These are phyloP conservation scores for Cyanoramphus novaezelandiae DNA, from an alignment of 2,113 vertebrate genomes.

Conservation along the genomic window DNA sequence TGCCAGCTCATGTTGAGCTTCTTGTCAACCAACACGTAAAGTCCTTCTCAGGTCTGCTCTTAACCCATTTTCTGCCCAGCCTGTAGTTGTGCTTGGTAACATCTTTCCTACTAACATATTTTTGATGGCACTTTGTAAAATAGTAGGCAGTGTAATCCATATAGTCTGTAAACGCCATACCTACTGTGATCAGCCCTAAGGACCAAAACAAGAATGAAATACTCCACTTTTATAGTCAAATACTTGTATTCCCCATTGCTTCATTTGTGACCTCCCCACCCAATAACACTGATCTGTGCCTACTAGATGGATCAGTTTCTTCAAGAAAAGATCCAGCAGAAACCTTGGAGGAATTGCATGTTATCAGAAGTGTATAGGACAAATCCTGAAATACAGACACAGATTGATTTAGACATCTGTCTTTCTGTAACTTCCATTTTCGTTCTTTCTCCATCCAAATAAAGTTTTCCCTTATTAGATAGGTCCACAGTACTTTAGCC, in stretches of 20 bases:
- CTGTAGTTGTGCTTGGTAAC: neutral
- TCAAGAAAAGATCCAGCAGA: neutral
- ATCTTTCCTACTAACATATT: neutral
- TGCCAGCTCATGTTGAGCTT: neutral
- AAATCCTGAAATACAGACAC: neutral
- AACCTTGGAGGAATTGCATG: neutral
- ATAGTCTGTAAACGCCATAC: neutral
- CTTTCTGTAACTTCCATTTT: neutral
- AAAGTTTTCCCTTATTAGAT: neutral
- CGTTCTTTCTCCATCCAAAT: neutral
- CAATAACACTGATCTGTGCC: neutral
- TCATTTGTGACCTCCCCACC: neutral
- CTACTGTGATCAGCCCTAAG: fast-evolving
- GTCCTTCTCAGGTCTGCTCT: neutral
- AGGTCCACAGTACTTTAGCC: neutral
- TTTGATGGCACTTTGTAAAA: neutral
- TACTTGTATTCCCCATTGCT: neutral
- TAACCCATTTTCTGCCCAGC: neutral
- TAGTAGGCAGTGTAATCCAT: neutral
- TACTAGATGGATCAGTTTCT: neutral
- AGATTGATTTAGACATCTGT: neutral
- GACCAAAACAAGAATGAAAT: neutral
- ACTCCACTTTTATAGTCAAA: neutral
- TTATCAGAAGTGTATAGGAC: neutral
- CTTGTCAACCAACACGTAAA: neutral